Evolutionary conservation across 2,888 invertebrate species (phyloP).

Genomic region (Rhopalosiphum nymphaeae): DNA sequence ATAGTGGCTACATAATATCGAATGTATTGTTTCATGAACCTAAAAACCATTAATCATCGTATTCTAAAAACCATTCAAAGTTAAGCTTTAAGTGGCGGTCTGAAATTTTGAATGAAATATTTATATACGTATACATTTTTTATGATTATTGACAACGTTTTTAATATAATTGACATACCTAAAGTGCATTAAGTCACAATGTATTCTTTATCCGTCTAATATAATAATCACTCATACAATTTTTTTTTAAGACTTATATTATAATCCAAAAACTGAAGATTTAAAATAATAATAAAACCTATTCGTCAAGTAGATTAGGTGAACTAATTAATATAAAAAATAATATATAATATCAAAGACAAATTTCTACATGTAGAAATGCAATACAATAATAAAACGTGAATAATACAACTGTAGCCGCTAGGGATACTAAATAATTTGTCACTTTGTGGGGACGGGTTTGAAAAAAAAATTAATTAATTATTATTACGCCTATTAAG

Average conservation of each 20-base stretch:
- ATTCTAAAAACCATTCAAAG: slow-evolving; percentile 9
- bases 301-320: background rate
- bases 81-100: background rate
- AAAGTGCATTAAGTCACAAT: background rate
- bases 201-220: background rate
- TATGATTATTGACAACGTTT: background rate
- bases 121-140: background rate
- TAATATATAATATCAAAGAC: background rate
- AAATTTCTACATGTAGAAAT: background rate
- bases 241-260: background rate
- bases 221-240: background rate
- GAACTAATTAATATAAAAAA: background rate
- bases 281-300: background rate
- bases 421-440: background rate
- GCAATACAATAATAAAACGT: background rate
- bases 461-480: slow-evolving; percentile 22
- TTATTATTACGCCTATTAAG: slow-evolving; percentile 10
- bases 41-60: slow-evolving; percentile 14
- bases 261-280: background rate
- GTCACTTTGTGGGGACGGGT: background rate
- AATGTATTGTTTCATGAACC: slow-evolving; percentile 12
- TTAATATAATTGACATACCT: background rate
- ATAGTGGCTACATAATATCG: background rate
- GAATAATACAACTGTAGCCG: background rate
- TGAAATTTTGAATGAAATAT: background rate